Evolutionary conservation across 2,113 vertebrate genomes (phyloP).

Genomic region (Acinonyx jubatus): DNA sequence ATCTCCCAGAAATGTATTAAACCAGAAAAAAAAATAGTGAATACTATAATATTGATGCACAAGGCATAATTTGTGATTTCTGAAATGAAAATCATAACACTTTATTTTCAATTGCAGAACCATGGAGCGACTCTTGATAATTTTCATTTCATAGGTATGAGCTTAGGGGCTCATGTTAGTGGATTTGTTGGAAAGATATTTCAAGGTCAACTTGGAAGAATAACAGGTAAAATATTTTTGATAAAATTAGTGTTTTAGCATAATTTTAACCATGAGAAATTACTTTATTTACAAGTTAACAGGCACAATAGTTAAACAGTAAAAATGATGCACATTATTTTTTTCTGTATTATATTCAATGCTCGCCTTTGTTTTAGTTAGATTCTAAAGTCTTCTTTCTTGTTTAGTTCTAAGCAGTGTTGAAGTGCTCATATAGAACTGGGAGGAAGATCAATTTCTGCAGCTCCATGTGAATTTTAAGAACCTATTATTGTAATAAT

Average conservation of each 20-base stretch:
- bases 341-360: not conserved
- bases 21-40: not conserved
- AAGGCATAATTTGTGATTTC: not conserved
- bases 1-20: not conserved
- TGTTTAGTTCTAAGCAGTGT: not conserved
- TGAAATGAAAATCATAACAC: slow-evolving; percentile 8
- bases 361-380: not conserved
- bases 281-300: not conserved
- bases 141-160: slow-evolving; percentile 93
- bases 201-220: slow-evolving; percentile 92
- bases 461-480: not conserved
- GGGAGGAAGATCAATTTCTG: not conserved
- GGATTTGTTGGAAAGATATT: slow-evolving; percentile 94
- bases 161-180: slow-evolving; percentile 96
- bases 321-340: not conserved
- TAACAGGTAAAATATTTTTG: slow-evolving; percentile 91
- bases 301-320: not conserved
- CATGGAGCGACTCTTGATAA: slow-evolving; percentile 89
- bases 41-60: not conserved
- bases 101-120: slow-evolving; percentile 81
- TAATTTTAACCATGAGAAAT: not conserved
- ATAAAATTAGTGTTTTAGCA: not conserved
- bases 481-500: not conserved
- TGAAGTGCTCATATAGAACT: not conserved
- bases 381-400: not conserved